A percentile compares a stretch with the other conserved stretches of the same genome.
Evolutionary conservation across 2,113 vertebrate species (phyloP).

Genomic region (Myotis brandtii): DNA sequence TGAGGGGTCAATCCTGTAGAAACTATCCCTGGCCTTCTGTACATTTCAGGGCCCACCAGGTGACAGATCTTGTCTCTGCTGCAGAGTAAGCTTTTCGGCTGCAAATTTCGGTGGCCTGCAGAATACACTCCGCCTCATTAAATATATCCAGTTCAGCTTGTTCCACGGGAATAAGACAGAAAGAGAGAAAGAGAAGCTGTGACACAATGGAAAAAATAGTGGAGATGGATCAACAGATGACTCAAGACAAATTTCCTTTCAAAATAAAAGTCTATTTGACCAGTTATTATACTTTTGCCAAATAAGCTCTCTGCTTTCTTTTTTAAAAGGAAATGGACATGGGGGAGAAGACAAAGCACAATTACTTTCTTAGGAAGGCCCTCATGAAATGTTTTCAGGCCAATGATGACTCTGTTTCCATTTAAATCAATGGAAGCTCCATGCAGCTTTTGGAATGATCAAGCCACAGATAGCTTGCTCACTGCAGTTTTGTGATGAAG

Average conservation of each 20-base stretch:
- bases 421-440: background rate
- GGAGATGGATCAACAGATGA: background rate
- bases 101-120: conserved; percentile 64
- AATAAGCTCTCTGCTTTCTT: background rate
- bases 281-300: background rate
- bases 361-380: background rate
- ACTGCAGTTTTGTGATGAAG: background rate
- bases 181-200: background rate
- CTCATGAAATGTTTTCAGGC: background rate
- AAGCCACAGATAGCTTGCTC: background rate
- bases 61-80: conserved; percentile 57
- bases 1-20: conserved; percentile 61
- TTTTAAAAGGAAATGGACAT: background rate
- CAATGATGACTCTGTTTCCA: background rate
- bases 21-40: conserved; percentile 61
- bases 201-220: background rate
- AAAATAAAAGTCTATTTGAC: background rate
- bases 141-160: background rate
- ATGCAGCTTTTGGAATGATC: background rate
- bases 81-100: conserved; percentile 45
- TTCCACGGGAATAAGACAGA: background rate
- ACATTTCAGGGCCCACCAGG: conserved; percentile 39
- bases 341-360: background rate
- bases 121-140: conserved; percentile 56
- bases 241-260: background rate